phyloP scores from a whole-genome alignment of 1,140 invertebrate genomes.

The Bombus polaris region DNA sequence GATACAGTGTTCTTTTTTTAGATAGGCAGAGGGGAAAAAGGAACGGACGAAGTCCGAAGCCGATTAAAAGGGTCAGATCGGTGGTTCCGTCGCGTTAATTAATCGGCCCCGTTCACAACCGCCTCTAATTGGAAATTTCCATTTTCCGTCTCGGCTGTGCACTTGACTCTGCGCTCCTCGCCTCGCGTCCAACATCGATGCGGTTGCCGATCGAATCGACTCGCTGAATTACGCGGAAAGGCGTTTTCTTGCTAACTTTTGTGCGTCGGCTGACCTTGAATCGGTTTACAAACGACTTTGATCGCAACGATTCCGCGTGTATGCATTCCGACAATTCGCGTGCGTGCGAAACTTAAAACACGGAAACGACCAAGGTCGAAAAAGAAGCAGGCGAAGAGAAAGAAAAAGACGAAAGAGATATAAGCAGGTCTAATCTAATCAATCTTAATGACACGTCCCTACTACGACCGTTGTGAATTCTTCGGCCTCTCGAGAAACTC shows the following conservation, averaged over 20 bases:
- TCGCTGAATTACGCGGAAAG: neutral
- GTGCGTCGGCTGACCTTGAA: constrained; percentile 20
- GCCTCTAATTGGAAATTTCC: constrained; percentile 62
- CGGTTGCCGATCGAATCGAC: neutral
- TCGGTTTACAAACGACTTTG: neutral
- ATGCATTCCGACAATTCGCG: neutral
- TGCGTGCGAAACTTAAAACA: neutral
- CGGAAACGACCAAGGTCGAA: neutral
- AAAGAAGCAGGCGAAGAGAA: too few species aligned
- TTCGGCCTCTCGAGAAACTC: neutral
- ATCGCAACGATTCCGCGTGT: constrained; percentile 13
- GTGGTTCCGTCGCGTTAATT: constrained; percentile 65
- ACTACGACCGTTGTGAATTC: neutral
- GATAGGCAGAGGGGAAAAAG: neutral
- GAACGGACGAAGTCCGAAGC: neutral
- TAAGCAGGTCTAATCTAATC: neutral
- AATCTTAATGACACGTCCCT: neutral
- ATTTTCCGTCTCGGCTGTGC: constrained; percentile 47
- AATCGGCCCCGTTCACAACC: constrained; percentile 53
- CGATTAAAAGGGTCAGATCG: constrained; percentile 38
- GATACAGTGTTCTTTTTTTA: neutral
- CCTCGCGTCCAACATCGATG: neutral
- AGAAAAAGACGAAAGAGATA: neutral
- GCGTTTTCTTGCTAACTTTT: neutral
- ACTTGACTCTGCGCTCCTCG: constrained; percentile 55